phyloP scores from a whole-genome alignment of 1,140 invertebrate genomes.

The Oryctes rhinoceros region DNA sequence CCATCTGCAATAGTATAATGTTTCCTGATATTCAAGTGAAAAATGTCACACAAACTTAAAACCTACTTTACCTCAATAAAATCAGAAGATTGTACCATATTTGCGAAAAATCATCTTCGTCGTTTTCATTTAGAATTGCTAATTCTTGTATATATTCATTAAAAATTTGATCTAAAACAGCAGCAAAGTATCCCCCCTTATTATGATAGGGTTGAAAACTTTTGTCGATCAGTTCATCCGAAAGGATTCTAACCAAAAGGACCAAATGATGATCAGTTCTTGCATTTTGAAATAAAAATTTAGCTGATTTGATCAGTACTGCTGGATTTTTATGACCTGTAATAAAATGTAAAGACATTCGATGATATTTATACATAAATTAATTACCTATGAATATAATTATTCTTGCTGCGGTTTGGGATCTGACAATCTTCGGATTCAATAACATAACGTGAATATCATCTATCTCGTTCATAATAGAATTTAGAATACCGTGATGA shows the following conservation, averaged over 20 bases:
- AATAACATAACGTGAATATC: constrained; percentile 56
- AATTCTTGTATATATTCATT: constrained; percentile 52
- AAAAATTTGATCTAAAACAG: constrained; percentile 63
- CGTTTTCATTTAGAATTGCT: not conserved
- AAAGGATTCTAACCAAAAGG: constrained; percentile 65
- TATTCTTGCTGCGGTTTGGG: constrained; percentile 64
- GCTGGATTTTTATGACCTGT: constrained; percentile 65
- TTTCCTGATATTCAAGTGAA: not conserved
- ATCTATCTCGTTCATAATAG: constrained; percentile 52
- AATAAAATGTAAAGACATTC: constrained; percentile 45
- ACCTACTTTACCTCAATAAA: constrained; percentile 60
- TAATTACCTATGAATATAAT: constrained; percentile 64
- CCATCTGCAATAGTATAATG: constrained; percentile 59
- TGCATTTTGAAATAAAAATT: constrained; percentile 65
- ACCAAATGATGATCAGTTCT: constrained; percentile 64
- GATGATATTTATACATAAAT: not conserved
- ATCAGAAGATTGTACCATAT: constrained; percentile 64
- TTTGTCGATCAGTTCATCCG: constrained; percentile 57
- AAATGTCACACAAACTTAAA: not conserved
- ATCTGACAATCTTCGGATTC: constrained; percentile 57
- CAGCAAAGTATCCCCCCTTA: constrained; percentile 64
- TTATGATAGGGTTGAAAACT: constrained; percentile 54
- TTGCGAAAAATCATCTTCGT: constrained; percentile 50
- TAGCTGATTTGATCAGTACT: constrained; percentile 64
- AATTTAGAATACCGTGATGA: constrained; percentile 53